A percentile compares a stretch with the other conserved stretches of the same genome.
These are phyloP conservation scores for Caenorhabditis drosophilae DNA, from an alignment of 2,888 invertebrate genomes.

Conservation along the genomic window DNA sequence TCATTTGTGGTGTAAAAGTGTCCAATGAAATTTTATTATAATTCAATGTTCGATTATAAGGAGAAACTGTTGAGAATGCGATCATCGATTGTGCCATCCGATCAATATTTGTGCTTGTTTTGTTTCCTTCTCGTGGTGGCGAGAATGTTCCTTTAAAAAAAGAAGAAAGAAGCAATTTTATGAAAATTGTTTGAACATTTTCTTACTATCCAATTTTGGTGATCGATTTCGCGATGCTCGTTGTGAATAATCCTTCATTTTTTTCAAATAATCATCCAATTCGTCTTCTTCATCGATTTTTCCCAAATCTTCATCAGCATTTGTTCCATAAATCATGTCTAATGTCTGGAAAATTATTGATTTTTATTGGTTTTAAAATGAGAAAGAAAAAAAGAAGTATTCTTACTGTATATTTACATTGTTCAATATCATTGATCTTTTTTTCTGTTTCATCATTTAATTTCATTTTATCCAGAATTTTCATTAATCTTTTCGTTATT, in stretches of 20 bases:
- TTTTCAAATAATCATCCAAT: slow-evolving; percentile 35
- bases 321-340: slow-evolving; percentile 50
- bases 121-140: slow-evolving; percentile 5
- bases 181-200: no score
- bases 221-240: slow-evolving; percentile 24
- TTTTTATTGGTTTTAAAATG: not conserved
- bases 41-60: not conserved
- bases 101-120: slow-evolving; percentile 10
- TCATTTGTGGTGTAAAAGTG: slow-evolving; percentile 25
- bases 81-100: slow-evolving; percentile 28
- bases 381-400: not conserved
- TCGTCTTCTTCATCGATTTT: slow-evolving; percentile 55
- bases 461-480: slow-evolving; percentile 35
- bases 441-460: slow-evolving; percentile 54
- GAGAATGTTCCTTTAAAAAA: slow-evolving; percentile 6
- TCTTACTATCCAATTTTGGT: slow-evolving; percentile 12
- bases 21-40: slow-evolving; percentile 8
- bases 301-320: slow-evolving; percentile 25
- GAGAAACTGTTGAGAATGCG: not conserved
- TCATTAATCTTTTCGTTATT: slow-evolving; percentile 44
- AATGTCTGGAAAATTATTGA: slow-evolving; percentile 39
- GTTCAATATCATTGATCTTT: slow-evolving; percentile 51
- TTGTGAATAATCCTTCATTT: slow-evolving; percentile 36
- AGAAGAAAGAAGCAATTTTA: no score
- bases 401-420: slow-evolving; percentile 43